Base-by-base conservation (phyloP, 1,140 invertebrate genomes). In the Drosophila murphyi region DNA sequence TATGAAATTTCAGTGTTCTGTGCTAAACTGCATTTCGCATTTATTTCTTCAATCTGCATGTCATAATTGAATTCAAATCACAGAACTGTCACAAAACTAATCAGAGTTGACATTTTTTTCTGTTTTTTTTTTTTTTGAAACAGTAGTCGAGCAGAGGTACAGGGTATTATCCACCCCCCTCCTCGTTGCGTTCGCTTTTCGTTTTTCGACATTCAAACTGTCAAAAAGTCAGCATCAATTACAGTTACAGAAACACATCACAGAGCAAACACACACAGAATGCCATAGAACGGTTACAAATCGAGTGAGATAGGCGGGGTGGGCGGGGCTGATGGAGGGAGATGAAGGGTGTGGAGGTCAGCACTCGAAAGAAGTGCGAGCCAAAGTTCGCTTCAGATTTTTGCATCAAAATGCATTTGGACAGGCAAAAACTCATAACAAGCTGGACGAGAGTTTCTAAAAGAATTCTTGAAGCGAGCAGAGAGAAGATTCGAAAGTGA, bases 211-310 rank as follows among this genome's bases (percentile, higher is more conserved):
- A 89, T 89, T 89, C 85, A 89, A 89, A 89, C 85, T 89, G 85
- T 89, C 85, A 89, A 85, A 89, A 89, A 89, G 85, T 89, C 85
- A 89, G 81, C 86, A 85, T 89, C 85, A 89, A 89, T 89, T 89
- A 89, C 85, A 89, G 80, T 89, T 89, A 89, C 78, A 59, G 82
- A 83, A 69, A 88, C 83, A 88, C 82, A 20, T 20, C 20, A 20
- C 80, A 83, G 34, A 65, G 76, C 64, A 45, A 76, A 71, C 65
- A 64, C 78, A 85, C 48, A 69, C 60, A 59, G 74, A 64, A 72
- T 73, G 76, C 37, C 41, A 63, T 62, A 56, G 60, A 47, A 50
- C 12, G 68, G 57, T 7, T 32, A 2, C 32, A 6, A 10, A 29
- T 5, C 51, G 12, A 20, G 8, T 20, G 20, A 1, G 20, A 1